Evolutionary conservation across 2,888 invertebrate genomes (phyloP), one percentile per base, ranked within the genome.

Genomic region (Aelia acuminata): DNA sequence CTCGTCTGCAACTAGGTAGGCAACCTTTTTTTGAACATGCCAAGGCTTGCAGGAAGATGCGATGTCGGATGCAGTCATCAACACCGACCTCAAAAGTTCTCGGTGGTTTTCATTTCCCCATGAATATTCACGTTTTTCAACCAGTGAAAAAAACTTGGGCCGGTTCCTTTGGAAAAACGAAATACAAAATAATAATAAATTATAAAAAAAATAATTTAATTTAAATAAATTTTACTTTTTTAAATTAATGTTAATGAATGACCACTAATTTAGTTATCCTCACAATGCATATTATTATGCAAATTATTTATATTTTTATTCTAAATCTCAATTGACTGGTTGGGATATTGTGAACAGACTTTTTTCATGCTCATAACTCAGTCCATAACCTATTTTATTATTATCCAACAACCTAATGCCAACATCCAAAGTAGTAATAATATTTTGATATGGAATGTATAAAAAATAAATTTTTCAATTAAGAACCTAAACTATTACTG

Each of bases 41-140:
- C 94, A 94, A 8, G 94, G 94, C 91, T 94, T 94, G 89, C 94
- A 94, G 90, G 94, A 93, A 84, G 94, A 94, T 86, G 94, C 94
- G 87, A 94, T 92, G 91, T 94, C 94, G 84, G 94, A 93, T 2
- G 93, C 93, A 2, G 94, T 94, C 94, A 94, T 94, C 90, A 93
- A 91, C 91, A 94, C 93, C 87, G 93, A 93, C 31, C 93, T 91
- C 63, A 93, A 91, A 47, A 93, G 91, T 90, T 93, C 93, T 53
- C 93, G 91, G 85, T 93, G 92, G 22, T 92, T 92, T 43, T 92
- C 92, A 89, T 91, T 90, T 57, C 92, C 92, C 93, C 93, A 93
- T 89, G 92, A 92, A 89, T 92, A 92, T 85, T 91, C 91, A 4
- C 92, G 92, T 3, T 92, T 91, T 50, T 93, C 92, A 43, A 93